phyloP scores from a whole-genome alignment of 2,113 vertebrate genomes.

The Cinclus cinclus region DNA sequence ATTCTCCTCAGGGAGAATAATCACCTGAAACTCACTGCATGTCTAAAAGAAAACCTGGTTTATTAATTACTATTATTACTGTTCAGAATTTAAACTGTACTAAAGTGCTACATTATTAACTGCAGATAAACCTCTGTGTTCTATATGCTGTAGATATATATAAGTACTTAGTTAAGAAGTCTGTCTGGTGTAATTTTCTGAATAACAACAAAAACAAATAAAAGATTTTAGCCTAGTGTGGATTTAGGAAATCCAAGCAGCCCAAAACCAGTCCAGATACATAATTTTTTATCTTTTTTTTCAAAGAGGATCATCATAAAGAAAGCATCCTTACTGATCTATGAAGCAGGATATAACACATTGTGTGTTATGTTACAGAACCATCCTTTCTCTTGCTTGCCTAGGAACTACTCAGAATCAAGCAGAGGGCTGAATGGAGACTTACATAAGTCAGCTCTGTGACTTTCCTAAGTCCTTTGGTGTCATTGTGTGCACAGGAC shows the following conservation, averaged over 20 bases:
- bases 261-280: neutral
- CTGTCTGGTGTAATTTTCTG: neutral
- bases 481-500: conserved; percentile 86
- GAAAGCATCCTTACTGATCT: neutral
- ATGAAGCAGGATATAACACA: neutral
- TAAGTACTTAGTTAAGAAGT: neutral
- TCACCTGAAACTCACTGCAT: neutral
- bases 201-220: neutral
- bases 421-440: neutral
- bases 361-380: neutral
- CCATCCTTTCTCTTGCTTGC: neutral
- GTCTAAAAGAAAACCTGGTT: neutral
- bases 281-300: neutral
- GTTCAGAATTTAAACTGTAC: neutral
- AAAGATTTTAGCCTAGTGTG: neutral
- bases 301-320: neutral
- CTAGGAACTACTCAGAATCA: neutral
- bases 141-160: neutral
- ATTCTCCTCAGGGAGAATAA: neutral
- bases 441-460: conserved; percentile 81
- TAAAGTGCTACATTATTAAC: neutral
- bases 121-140: neutral
- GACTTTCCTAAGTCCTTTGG: conserved; percentile 76
- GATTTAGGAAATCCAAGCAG: neutral
- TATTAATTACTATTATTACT: neutral